phyloP scores from a whole-genome alignment of 2,888 invertebrate species.

The Dascillus cervinus region DNA sequence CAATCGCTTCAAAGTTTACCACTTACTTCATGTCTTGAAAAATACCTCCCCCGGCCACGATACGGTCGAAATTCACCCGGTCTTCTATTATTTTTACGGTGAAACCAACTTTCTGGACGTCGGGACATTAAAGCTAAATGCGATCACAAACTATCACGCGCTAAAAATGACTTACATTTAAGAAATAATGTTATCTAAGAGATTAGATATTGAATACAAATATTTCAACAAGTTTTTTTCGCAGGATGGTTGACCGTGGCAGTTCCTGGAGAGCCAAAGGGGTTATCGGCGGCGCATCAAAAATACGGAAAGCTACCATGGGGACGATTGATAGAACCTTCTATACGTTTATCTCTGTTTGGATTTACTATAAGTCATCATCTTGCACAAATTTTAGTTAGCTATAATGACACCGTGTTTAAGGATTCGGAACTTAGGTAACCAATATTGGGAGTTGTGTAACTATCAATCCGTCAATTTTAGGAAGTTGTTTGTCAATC shows the following conservation, averaged over 20 bases:
- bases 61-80: no score
- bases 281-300: slow-evolving; percentile 4
- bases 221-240: no score
- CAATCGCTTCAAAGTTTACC: no score
- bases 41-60: no score
- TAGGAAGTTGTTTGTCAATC: slow-evolving; percentile 2
- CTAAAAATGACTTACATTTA: no score
- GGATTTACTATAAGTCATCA: slow-evolving; percentile 1
- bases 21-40: no score
- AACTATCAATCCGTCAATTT: not conserved
- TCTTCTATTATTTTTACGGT: no score
- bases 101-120: no score
- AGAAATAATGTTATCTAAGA: no score
- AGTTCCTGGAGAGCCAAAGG: slow-evolving; percentile 1
- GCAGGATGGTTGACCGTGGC: slow-evolving; percentile 3
- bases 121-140: no score
- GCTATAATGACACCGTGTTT: slow-evolving; percentile 23
- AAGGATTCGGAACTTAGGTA: slow-evolving; percentile 20
- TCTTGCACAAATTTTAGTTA: not conserved
- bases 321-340: slow-evolving; percentile 1
- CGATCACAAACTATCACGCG: no score
- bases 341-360: slow-evolving; percentile 1
- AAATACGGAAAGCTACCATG: slow-evolving; percentile 2
- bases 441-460: not conserved
- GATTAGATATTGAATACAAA: no score